Conservation (phyloP, 2,113 vertebrate species). For the Indicator maculatus region DNA sequence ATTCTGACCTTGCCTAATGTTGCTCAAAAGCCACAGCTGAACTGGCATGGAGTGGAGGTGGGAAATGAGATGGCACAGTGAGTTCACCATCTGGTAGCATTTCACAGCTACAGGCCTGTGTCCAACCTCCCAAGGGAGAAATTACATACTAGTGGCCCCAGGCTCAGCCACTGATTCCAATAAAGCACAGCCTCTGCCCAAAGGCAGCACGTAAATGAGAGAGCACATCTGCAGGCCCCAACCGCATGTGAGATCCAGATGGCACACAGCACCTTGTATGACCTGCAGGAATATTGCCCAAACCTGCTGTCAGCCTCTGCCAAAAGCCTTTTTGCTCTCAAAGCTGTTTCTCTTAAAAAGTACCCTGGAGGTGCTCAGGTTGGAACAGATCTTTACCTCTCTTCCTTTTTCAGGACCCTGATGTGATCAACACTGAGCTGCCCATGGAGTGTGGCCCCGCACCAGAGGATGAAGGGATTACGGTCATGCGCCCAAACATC, state of each 20-base stretch:
- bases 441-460: conserved; percentile 81
- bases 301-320: not conserved
- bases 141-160: not conserved
- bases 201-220: not conserved
- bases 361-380: not conserved
- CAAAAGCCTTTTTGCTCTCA: not conserved
- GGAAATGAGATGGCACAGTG: not conserved
- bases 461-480: conserved; percentile 81
- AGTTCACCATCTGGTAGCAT: not conserved
- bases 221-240: not conserved
- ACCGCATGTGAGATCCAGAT: not conserved
- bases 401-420: conserved; percentile 81
- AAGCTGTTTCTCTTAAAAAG: not conserved
- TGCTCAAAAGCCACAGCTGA: not conserved
- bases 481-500: conserved; percentile 75
- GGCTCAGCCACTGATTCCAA: not conserved
- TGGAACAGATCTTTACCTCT: not conserved
- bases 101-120: not conserved
- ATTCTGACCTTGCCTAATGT: not conserved
- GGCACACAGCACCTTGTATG: not conserved
- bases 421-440: conserved; percentile 89
- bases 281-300: not conserved
- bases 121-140: not conserved
- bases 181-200: not conserved
- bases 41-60: not conserved